Evolutionary conservation across 2,797 vertebrate species (phyloP), one percentile per base, ranked within the genome.

Genomic region (Ataeniobius toweri): DNA sequence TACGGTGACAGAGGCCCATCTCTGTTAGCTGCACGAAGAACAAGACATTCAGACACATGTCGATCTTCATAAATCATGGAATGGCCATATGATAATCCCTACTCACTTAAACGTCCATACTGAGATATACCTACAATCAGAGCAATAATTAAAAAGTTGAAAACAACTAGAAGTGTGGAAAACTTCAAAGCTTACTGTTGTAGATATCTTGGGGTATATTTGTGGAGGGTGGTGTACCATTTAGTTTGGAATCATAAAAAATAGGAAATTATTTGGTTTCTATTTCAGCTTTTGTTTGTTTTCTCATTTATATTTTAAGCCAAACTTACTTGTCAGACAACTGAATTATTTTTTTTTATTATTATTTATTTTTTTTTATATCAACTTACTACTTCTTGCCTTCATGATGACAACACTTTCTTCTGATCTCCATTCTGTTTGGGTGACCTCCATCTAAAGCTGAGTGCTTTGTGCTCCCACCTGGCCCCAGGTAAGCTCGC

Each of bases 401-500:
- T 26, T 26, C 6, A 70, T 70, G 22, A 44, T 14, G 46, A 70
- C n/a, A 69, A 26, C 24, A 26, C 22, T 46, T 46, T 79, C 83
- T 81, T 88, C 81, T 90, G 81, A 88, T 84, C 90, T 91, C 61
- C 86, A 76, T 90, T 87, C 90, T 92, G 87, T 93, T 93, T 91
- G 79, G 83, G 46, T 87, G 77, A 88, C 89, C 80, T 81, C 65
- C 67, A 68, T 73, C 75, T 83, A 86, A 90, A 89, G 51, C 92
- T 75, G 9, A 10, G 16, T 80, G 86, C 89, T 93, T 94, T 94
- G 93, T 93, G 81, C 70, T 89, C 88, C 91, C 94, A 96, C 93
- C 95, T 95, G 95, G 93, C 84, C 44, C 50, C 93, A 93, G 93
- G 93, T 95, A 80, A 93, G 92, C 89, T 84, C 87, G 86, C 91